Evolutionary conservation across 2,797 vertebrate genomes (phyloP).

Genomic region (Tiaroga cobitis): DNA sequence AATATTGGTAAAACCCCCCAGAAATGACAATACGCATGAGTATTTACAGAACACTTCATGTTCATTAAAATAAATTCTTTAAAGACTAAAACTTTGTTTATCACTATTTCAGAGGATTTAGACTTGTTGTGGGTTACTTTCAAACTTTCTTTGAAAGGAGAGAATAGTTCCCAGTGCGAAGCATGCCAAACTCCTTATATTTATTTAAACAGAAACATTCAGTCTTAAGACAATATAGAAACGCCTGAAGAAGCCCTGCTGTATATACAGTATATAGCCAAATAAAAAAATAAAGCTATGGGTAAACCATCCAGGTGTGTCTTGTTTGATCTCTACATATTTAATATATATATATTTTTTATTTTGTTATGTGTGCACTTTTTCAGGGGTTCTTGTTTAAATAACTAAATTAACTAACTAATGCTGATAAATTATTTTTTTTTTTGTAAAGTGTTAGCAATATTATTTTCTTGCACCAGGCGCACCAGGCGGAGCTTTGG

Average conservation of each 20-base stretch:
- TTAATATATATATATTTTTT: background rate
- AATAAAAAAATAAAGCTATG: background rate
- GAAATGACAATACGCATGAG: background rate
- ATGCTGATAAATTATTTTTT: background rate
- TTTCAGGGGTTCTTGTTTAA: background rate
- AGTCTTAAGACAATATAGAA: background rate
- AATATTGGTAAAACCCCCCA: background rate
- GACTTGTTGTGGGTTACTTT: background rate
- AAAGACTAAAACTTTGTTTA: background rate
- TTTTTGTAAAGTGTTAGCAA: background rate
- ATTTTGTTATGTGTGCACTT: background rate
- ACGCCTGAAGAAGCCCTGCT: background rate
- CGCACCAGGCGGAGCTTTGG: background rate
- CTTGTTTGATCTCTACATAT: background rate
- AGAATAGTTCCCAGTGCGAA: background rate
- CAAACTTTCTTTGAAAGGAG: background rate
- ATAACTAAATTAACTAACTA: background rate
- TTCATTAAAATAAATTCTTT: background rate
- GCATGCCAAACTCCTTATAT: background rate
- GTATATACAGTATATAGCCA: background rate
- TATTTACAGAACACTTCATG: background rate
- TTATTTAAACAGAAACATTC: slow-evolving; percentile 22
- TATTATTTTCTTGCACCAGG: background rate
- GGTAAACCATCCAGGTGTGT: background rate
- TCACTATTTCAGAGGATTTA: background rate